Evolutionary conservation across 2,113 vertebrate genomes (phyloP), one percentile per base, ranked within the genome.

Genomic region (Morone chrysops): DNA sequence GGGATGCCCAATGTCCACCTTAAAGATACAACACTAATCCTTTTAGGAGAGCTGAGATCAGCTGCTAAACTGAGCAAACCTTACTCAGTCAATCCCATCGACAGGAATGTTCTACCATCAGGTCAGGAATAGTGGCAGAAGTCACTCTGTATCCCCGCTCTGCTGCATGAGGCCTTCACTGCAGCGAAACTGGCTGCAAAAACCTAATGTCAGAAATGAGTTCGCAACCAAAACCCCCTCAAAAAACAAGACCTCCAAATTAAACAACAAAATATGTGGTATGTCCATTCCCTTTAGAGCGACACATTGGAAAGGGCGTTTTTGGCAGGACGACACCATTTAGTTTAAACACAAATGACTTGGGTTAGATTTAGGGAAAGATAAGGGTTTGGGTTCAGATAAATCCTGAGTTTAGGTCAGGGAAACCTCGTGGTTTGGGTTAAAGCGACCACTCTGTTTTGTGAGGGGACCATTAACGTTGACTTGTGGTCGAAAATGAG

Each of bases 61-160:
- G 84, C 74, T 66, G 80, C 90, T 92, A 86, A 89, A 84, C 83
- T 86, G 36, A 88, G 92, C 80, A 77, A 80, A 85, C 91, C 74
- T 80, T 18, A 53, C 76, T 76, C 71, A 81, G 79, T 75, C 80
- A 83, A 87, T 92, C 86, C 84, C 84, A 88, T 38, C 65, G 80
- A 81, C 72, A 61, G 69, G 62, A 85, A 78, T 25, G 73, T 80
- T 76, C 75, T 22, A 57, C 57, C 65, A 50, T 5, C 2, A 20
- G 6, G 78, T 70, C 69, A 81, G 78, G 81, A 80, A 85, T 22
- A 80, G 69, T 53, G 59, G 16, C 71, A 78, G 73, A 40, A 73
- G 67, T 82, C 84, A 82, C 67, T 65, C 54, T 60, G 8, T 51
- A 54, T 61, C 59, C 45, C 12, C 14, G 56, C 69, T 8, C 53